Percentiles rank a stretch among this genome's conserved stretches.
These are phyloP conservation scores for Centropus unirufus DNA, from an alignment of 2,113 vertebrate genomes.

Conservation along the genomic window DNA sequence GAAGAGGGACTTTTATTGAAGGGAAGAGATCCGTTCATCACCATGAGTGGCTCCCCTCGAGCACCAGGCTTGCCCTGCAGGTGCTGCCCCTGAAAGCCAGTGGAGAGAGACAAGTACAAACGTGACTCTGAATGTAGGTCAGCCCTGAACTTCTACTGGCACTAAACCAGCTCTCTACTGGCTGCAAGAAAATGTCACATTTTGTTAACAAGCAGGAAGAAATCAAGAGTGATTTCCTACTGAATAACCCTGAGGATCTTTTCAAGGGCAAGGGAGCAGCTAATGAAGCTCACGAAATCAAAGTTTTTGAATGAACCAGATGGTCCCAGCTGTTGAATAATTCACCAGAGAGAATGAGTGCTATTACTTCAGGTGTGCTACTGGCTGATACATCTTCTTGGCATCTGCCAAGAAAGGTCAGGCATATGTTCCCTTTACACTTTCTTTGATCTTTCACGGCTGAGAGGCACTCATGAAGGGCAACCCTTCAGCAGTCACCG, in stretches of 20 bases:
- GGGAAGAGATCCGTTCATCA: not conserved
- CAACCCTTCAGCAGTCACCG: not conserved
- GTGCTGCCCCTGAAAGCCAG: not conserved
- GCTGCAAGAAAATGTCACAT: slow-evolving; percentile 41
- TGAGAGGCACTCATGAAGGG: not conserved
- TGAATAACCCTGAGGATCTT: not conserved
- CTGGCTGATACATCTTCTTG: not conserved
- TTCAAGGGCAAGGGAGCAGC: not conserved
- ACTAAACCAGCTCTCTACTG: not conserved
- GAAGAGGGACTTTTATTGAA: not conserved
- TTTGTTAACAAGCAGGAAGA: slow-evolving; percentile 35
- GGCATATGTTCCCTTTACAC: not conserved
- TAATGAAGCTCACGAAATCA: slow-evolving; percentile 41
- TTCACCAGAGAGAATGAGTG: slow-evolving; percentile 1
- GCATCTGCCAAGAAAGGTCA: slow-evolving; percentile 2
- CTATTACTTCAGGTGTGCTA: slow-evolving; percentile 35
- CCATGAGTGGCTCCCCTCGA: not conserved
- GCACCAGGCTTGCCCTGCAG: not conserved
- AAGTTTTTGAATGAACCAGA: slow-evolving; percentile 10
- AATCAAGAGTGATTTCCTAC: slow-evolving; percentile 6
- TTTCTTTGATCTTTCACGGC: not conserved
- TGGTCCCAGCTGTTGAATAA: slow-evolving; percentile 33
- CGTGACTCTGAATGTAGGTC: slow-evolving; percentile 18
- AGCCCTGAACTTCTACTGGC: slow-evolving; percentile 7
- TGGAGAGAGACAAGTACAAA: not conserved